Evolutionary conservation across 2,113 vertebrate species (phyloP).

Genomic region (Hymenochirus boettgeri): DNA sequence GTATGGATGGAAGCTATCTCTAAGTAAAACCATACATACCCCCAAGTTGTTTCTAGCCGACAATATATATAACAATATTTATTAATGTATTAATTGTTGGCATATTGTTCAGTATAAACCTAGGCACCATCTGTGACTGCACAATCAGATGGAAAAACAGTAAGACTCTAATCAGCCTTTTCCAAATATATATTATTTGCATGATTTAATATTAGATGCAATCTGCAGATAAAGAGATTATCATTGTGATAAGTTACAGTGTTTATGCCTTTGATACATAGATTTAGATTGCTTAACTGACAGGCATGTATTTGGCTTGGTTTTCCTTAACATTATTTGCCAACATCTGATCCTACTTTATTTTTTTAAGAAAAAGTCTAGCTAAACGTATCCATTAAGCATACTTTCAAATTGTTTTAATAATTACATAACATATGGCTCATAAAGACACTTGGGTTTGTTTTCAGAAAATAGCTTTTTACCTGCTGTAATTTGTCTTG

Average conservation of each 20-base stretch:
- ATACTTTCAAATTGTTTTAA: too few relatives aligned
- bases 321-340: not conserved
- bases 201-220: constrained; percentile 1
- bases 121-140: constrained; percentile 11
- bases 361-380: too few relatives aligned
- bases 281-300: constrained; percentile 3
- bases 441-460: too few relatives aligned
- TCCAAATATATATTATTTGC: not conserved
- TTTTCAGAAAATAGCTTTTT: too few relatives aligned
- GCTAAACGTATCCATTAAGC: too few relatives aligned
- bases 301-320: not conserved
- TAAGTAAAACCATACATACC: too few relatives aligned
- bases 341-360: too few relatives aligned
- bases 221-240: constrained; percentile 2
- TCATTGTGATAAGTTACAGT: constrained; percentile 4
- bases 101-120: not conserved
- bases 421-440: too few relatives aligned
- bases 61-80: not conserved
- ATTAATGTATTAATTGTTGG: constrained; percentile 13
- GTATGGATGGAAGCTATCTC: too few relatives aligned
- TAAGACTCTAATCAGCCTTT: not conserved
- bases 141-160: not conserved
- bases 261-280: not conserved
- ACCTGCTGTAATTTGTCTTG: too few relatives aligned
- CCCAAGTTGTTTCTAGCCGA: too few relatives aligned